Evolutionary conservation across 2,797 vertebrate genomes (phyloP).

Genomic region (Anolis apletophallus): DNA sequence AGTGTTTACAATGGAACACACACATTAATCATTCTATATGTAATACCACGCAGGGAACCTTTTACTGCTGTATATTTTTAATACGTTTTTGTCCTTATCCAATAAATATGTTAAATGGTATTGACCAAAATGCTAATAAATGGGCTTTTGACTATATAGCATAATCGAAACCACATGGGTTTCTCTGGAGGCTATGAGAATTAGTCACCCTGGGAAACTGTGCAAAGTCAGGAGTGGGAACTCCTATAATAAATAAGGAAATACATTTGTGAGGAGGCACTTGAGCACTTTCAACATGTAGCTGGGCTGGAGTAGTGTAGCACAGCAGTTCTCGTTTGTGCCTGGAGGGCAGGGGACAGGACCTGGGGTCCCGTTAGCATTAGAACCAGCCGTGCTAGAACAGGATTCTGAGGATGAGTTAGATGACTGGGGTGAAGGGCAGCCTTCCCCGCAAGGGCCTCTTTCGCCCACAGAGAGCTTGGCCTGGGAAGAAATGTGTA

Average conservation of each 20-base stretch:
- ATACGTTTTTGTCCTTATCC: background rate
- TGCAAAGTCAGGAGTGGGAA: background rate
- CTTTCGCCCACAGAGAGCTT: too few species aligned
- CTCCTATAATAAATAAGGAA: background rate
- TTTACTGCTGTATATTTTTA: background rate
- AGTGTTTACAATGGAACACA: background rate
- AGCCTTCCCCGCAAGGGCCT: too few species aligned
- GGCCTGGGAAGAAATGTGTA: too few species aligned
- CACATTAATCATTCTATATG: background rate
- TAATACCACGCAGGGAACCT: background rate
- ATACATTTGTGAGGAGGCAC: background rate
- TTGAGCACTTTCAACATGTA: background rate
- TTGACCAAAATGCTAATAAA: background rate
- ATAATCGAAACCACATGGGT: background rate
- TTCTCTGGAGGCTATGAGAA: background rate
- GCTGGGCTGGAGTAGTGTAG: background rate
- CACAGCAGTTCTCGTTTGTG: too few species aligned
- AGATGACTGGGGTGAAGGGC: too few species aligned
- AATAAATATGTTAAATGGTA: background rate
- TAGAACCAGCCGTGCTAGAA: too few species aligned
- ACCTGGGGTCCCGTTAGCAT: too few species aligned
- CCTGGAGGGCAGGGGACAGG: too few species aligned
- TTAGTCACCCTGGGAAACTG: background rate
- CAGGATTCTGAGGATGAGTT: too few species aligned
- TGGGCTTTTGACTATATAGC: background rate